phyloP scores from a whole-genome alignment of 2,113 vertebrate genomes.

The Saimiri boliviensis region DNA sequence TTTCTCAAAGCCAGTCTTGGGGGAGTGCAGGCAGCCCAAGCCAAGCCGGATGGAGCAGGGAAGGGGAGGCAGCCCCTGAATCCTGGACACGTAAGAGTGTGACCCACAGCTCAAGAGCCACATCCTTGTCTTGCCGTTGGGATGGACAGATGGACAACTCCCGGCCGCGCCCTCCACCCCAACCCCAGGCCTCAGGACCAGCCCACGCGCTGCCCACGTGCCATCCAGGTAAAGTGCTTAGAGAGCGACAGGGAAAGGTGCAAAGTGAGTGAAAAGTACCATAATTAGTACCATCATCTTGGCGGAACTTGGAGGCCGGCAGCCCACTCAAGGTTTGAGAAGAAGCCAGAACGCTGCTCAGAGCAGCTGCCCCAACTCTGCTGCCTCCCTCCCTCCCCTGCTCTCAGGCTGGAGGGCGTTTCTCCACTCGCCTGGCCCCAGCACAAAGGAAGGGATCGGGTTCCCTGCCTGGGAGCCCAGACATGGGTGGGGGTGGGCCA shows the following conservation, averaged over 20 bases:
- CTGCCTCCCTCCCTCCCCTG: slow-evolving; percentile 30
- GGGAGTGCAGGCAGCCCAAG: neutral
- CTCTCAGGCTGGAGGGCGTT: slow-evolving; percentile 68
- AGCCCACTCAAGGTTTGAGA: neutral
- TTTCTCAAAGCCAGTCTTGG: neutral
- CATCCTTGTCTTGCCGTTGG: neutral
- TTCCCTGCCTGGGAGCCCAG: slow-evolving; percentile 55
- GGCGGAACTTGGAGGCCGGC: neutral
- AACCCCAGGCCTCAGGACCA: neutral
- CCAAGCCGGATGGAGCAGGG: neutral
- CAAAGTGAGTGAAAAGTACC: slow-evolving; percentile 39
- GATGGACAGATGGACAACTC: neutral
- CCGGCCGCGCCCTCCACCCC: neutral
- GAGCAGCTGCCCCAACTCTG: slow-evolving; percentile 45
- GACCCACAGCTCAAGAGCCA: neutral
- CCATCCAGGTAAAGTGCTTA: slow-evolving; percentile 62
- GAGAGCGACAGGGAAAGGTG: slow-evolving; percentile 49
- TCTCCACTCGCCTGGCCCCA: slow-evolving; percentile 49
- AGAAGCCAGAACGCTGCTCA: slow-evolving; percentile 37
- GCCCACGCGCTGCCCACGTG: neutral
- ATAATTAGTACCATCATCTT: neutral
- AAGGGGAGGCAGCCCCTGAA: neutral
- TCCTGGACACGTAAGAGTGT: neutral
- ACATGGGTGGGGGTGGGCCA: slow-evolving; percentile 59
- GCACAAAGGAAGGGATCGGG: slow-evolving; percentile 46